Evolutionary conservation across 92 coral and sea anemone species (phyloP).

Genomic region (Palythoa grandis): DNA sequence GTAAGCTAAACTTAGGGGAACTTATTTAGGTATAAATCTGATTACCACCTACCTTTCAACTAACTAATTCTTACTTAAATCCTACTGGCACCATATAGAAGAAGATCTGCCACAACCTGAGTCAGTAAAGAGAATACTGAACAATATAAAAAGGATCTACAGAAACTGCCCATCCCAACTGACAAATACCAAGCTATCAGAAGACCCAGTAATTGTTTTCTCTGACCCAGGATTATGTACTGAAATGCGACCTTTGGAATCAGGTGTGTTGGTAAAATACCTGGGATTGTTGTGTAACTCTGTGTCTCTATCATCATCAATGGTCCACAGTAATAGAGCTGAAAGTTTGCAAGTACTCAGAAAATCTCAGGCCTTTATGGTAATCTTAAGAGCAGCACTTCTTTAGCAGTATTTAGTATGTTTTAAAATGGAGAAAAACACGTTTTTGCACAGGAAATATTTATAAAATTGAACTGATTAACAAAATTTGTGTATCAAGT

Average conservation of each 20-base stretch:
- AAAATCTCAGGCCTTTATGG: too few relatives aligned
- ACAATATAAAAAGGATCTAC: slow-evolving; percentile 28
- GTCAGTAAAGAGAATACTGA: slow-evolving; percentile 21
- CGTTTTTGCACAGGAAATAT: too few relatives aligned
- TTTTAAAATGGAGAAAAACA: too few relatives aligned
- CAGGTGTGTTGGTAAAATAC: not conserved
- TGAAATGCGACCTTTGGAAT: slow-evolving; percentile 14
- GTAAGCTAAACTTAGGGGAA: too few relatives aligned
- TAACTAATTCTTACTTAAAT: not conserved
- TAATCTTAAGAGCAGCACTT: too few relatives aligned
- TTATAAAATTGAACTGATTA: too few relatives aligned
- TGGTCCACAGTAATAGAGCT: too few relatives aligned
- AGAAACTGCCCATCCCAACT: slow-evolving; percentile 9
- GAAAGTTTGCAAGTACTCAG: too few relatives aligned
- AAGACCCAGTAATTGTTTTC: slow-evolving; percentile 20
- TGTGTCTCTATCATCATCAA: too few relatives aligned
- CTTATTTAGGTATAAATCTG: too few relatives aligned
- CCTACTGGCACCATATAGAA: not conserved
- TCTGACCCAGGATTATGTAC: slow-evolving; percentile 21
- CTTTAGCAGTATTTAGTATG: too few relatives aligned
- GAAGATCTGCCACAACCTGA: slow-evolving; percentile 42
- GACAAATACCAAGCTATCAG: not conserved
- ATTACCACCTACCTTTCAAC: not conserved
- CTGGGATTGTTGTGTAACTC: not conserved
- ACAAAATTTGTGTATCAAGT: too few relatives aligned